phyloP scores from a whole-genome alignment of 2,113 vertebrate species.

The Cacatua alba region DNA sequence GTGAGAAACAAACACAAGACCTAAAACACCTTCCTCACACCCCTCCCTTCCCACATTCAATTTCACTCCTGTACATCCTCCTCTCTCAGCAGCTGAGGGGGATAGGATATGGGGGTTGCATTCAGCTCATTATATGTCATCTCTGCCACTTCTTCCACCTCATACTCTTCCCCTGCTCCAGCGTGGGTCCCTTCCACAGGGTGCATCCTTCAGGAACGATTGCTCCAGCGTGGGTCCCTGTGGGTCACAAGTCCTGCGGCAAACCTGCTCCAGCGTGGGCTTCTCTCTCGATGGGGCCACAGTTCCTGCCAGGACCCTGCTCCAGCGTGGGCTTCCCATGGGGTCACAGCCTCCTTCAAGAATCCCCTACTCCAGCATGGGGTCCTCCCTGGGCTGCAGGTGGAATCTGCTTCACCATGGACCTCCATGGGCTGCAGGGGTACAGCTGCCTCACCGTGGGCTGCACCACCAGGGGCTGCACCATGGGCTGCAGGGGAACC shows the following conservation, averaged over 20 bases:
- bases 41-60: neutral
- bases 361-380: rapidly evolving
- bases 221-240: neutral
- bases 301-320: neutral
- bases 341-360: neutral
- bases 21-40: neutral
- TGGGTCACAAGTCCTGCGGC: neutral
- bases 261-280: neutral
- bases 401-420: neutral
- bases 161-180: neutral
- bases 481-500: neutral
- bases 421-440: neutral
- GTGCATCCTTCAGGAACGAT: neutral
- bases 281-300: neutral
- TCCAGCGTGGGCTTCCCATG: rapidly evolving
- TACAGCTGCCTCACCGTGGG: neutral
- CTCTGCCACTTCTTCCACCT: neutral
- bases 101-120: rapidly evolving
- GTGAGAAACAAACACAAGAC: neutral
- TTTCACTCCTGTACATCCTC: neutral
- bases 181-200: rapidly evolving
- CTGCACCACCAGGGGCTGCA: neutral
- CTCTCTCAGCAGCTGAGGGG: rapidly evolving
- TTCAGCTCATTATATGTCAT: neutral
- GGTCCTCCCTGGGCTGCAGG: neutral